phyloP scores from a whole-genome alignment of 2,113 vertebrate genomes.

The Morphnarchus princeps region DNA sequence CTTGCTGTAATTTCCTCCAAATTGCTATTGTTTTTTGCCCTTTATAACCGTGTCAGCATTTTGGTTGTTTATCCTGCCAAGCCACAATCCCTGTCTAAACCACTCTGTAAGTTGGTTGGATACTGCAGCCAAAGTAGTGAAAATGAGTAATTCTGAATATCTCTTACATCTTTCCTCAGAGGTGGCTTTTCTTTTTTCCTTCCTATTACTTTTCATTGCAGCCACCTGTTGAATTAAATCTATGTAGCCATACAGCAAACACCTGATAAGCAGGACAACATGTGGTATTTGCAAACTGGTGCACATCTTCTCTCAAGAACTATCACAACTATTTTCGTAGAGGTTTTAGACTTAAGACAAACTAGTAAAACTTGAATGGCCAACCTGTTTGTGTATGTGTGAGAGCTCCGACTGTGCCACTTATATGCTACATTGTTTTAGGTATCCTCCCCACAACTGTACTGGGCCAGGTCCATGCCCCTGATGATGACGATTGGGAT shows the following conservation, averaged over 20 bases:
- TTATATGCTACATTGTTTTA: constrained; percentile 30
- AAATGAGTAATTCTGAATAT: not conserved
- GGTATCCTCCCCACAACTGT: constrained; percentile 77
- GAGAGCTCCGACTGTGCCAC: not conserved
- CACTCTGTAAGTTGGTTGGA: not conserved
- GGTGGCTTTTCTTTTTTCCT: not conserved
- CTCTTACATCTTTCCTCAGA: not conserved
- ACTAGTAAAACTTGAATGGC: not conserved
- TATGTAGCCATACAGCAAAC: not conserved
- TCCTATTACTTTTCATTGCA: not conserved
- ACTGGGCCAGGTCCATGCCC: constrained; percentile 81
- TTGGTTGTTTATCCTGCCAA: not conserved
- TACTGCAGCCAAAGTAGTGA: not conserved
- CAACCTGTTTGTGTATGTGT: not conserved
- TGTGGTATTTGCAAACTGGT: not conserved
- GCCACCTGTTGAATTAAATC: not conserved
- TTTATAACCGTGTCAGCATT: not conserved
- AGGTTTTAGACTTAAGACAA: not conserved
- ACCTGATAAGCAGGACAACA: not conserved
- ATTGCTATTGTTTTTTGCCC: not conserved
- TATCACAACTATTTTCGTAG: not conserved
- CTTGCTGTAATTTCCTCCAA: not conserved
- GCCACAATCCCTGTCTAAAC: not conserved
- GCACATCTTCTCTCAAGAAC: not conserved
- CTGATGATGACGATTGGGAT: constrained; percentile 88